Percentiles rank a stretch among this genome's conserved stretches.
phyloP scores from a whole-genome alignment of 1,140 invertebrate genomes.

The Samia ricini region DNA sequence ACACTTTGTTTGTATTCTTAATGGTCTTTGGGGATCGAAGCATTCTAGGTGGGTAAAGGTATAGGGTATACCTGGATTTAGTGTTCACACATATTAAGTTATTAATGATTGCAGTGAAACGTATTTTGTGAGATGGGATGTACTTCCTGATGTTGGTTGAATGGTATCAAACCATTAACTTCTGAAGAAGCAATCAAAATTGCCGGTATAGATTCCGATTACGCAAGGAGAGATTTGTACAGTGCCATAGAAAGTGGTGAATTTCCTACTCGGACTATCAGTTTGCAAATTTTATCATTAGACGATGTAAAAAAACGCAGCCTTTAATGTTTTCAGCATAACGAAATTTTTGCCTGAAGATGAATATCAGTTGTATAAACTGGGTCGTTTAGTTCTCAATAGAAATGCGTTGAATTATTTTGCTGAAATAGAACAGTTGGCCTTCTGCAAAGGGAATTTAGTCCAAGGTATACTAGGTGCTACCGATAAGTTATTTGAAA shows the following conservation, averaged over 20 bases:
- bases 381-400: conserved; percentile 89
- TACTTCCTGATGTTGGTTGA: conserved; percentile 82
- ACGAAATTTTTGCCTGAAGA: conserved; percentile 88
- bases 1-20: conserved; percentile 81
- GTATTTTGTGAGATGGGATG: conserved; percentile 86
- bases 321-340: conserved; percentile 81
- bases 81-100: conserved; percentile 83
- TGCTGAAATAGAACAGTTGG: conserved; percentile 91
- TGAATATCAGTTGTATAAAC: conserved; percentile 88
- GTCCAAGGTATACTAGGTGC: conserved; percentile 90
- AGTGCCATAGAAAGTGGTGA: conserved; percentile 83
- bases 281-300: conserved; percentile 74
- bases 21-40: conserved; percentile 88
- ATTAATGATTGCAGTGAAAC: conserved; percentile 78
- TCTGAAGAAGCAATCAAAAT: conserved; percentile 79
- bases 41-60: conserved; percentile 88
- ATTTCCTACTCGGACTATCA: conserved; percentile 82
- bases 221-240: conserved; percentile 84
- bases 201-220: conserved; percentile 83
- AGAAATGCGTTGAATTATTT: conserved; percentile 91
- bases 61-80: conserved; percentile 82
- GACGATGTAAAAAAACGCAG: conserved; percentile 70
- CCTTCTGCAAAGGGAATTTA: conserved; percentile 90
- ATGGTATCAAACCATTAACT: conserved; percentile 81
- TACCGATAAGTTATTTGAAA: conserved; percentile 93